These are phyloP conservation scores for Anodontia alba DNA, from an alignment of 2,888 invertebrate genomes.

Conservation along the genomic window DNA sequence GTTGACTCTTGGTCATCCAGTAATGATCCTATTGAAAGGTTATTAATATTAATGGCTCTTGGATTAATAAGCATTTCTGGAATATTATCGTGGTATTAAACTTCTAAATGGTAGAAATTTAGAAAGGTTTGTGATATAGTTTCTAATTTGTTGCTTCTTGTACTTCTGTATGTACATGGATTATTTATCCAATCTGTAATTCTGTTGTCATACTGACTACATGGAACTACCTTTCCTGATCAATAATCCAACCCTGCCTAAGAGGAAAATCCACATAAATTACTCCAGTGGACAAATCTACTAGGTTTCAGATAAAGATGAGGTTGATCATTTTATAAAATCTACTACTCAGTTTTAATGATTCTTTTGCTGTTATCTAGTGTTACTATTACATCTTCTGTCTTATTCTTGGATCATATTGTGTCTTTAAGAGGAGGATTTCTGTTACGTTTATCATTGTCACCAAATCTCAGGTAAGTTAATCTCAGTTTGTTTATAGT, in stretches of 20 bases:
- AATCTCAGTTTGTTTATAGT: conserved; percentile 13
- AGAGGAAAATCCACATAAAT: not conserved
- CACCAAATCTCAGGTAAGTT: conserved; percentile 11
- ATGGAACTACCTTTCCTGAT: conserved; percentile 1
- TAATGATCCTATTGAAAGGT: conserved; percentile 61
- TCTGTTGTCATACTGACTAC: conserved; percentile 9
- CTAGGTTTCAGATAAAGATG: conserved; percentile 12
- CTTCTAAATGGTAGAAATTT: not conserved
- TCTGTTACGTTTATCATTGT: conserved; percentile 5
- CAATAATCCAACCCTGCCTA: conserved; percentile 5
- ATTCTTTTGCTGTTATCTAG: conserved; percentile 1
- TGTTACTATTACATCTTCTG: not conserved
- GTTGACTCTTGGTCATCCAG: conserved; percentile 49
- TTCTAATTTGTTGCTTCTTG: conserved; percentile 4
- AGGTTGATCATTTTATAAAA: conserved; percentile 8
- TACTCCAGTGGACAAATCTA: not conserved
- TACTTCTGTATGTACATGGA: not conserved
- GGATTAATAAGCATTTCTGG: conserved; percentile 48
- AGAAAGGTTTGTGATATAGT: conserved; percentile 10
- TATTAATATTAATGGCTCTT: conserved; percentile 62
- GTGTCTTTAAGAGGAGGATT: conserved; percentile 5
- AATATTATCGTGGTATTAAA: conserved; percentile 8
- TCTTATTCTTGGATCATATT: conserved; percentile 15
- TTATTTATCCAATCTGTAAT: not conserved
- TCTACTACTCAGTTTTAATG: not conserved